A percentile compares a stretch with the other conserved stretches of the same genome.
These are phyloP conservation scores for Struthio camelus DNA, from an alignment of 2,113 vertebrate species.

Conservation along the genomic window DNA sequence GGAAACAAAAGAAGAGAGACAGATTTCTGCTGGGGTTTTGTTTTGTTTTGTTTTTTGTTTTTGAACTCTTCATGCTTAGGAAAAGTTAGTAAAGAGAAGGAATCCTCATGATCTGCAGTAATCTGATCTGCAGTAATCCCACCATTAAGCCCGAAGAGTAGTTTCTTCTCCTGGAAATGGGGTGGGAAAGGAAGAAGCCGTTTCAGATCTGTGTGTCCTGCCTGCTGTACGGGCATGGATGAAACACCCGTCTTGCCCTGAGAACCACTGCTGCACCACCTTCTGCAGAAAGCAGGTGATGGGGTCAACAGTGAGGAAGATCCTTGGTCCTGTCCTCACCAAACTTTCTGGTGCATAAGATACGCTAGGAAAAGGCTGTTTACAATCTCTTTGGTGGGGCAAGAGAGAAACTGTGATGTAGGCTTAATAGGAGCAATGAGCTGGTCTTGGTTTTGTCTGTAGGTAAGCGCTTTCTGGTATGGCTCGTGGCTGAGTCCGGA, in stretches of 20 bases:
- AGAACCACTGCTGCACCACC: not conserved
- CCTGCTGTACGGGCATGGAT: not conserved
- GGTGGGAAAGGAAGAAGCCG: not conserved
- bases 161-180: conserved; percentile 24
- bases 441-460: not conserved
- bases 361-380: not conserved
- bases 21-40: conserved; percentile 51
- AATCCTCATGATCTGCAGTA: conserved; percentile 35
- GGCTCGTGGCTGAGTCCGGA: not conserved
- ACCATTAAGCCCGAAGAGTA: not conserved
- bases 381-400: rapidly evolving
- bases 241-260: rapidly evolving
- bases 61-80: conserved; percentile 47
- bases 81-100: conserved; percentile 20
- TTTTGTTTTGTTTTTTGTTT: too few relatives aligned
- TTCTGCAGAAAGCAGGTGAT: not conserved
- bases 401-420: not conserved
- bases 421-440: not conserved
- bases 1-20: conserved; percentile 15
- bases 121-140: not conserved
- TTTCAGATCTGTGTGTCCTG: not conserved
- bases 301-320: not conserved
- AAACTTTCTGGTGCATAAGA: not conserved
- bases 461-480: not conserved
- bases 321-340: not conserved